phyloP scores from a whole-genome alignment of 2,113 vertebrate genomes.

The Ellobius talpinus region DNA sequence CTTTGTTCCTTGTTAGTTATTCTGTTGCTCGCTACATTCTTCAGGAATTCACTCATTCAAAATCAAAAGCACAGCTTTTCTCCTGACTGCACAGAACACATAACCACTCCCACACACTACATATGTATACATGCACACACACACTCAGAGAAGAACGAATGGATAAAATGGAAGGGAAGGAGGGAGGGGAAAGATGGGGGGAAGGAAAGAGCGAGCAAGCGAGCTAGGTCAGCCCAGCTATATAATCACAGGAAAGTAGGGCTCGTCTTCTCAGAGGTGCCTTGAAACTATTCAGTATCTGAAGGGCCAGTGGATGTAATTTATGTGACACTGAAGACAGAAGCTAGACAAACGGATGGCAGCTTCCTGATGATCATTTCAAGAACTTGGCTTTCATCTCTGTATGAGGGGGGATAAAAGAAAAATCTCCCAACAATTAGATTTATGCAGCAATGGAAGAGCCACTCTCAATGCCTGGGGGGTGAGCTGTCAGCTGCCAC shows the following conservation, averaged over 20 bases:
- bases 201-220: too few species aligned
- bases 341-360: constrained; percentile 52
- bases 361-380: constrained; percentile 53
- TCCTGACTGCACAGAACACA: background rate
- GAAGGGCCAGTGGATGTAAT: constrained; percentile 44
- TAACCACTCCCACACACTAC: background rate
- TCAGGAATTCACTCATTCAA: background rate
- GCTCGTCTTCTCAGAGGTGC: constrained; percentile 23
- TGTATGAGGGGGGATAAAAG: background rate
- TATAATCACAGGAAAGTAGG: constrained; percentile 16
- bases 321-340: constrained; percentile 47
- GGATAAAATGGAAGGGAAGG: background rate
- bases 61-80: background rate
- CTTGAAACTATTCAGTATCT: constrained; percentile 54
- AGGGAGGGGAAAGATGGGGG: background rate
- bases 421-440: constrained; percentile 60
- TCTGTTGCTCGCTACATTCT: background rate
- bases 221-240: background rate
- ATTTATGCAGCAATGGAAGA: constrained; percentile 43
- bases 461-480: background rate
- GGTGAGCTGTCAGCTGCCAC: constrained; percentile 19
- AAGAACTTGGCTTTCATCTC: constrained; percentile 61
- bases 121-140: too few species aligned
- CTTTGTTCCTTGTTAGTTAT: background rate
- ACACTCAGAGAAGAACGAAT: background rate